Conservation (phyloP, 53 echinoderm and acorn worm genomes). For the Glandiceps talaboti region DNA sequence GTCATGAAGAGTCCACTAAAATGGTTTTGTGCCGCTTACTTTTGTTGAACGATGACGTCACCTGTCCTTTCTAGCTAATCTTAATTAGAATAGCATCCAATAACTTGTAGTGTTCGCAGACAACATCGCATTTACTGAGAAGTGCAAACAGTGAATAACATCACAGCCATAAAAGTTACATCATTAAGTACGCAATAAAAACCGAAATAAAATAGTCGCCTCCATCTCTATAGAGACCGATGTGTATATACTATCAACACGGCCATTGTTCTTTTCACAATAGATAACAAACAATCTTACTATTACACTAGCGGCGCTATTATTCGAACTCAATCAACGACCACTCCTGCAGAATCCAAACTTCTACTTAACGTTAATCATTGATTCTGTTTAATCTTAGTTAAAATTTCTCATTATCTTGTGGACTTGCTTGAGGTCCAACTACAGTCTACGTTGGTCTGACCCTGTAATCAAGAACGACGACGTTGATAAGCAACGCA, state of each 20-base stretch:
- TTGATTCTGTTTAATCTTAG: not conserved
- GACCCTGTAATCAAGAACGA: not conserved
- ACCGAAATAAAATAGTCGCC: not conserved
- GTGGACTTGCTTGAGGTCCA: not conserved
- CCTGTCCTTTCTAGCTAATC: no score
- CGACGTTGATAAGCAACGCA: not conserved
- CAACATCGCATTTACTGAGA: no score
- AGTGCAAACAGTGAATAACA: no score
- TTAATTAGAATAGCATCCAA: no score
- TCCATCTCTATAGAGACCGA: not conserved
- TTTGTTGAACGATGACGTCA: no score
- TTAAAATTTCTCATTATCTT: not conserved
- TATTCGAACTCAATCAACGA: not conserved
- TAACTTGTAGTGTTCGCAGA: no score
- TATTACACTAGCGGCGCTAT: not conserved
- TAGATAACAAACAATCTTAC: not conserved
- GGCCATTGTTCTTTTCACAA: not conserved
- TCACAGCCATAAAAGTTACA: no score
- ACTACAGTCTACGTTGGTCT: not conserved
- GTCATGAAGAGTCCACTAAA: no score
- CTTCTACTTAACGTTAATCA: not conserved
- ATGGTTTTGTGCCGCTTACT: no score
- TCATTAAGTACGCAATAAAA: no score
- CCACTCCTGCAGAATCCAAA: not conserved
- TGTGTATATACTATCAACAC: not conserved